Conservation (phyloP, 64 coral and sea anemone genomes). For the Cladopsammia gracilis region DNA sequence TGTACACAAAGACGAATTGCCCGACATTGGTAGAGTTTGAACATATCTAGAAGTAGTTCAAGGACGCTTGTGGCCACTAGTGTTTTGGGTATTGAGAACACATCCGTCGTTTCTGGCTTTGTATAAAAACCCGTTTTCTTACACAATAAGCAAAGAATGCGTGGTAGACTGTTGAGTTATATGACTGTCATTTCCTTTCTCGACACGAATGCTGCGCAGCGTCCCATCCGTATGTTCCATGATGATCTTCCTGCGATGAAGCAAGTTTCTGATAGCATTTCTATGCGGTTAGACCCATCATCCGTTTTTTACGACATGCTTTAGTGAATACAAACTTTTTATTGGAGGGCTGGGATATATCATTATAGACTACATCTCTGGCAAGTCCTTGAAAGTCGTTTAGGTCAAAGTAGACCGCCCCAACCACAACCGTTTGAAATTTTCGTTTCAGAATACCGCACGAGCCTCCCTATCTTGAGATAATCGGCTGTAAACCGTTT, state of each 20-base stretch:
- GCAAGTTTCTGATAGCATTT: not conserved
- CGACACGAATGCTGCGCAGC: not conserved
- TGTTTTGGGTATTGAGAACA: too few species aligned
- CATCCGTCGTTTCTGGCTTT: not conserved
- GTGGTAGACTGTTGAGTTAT: not conserved
- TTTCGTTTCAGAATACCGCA: not conserved
- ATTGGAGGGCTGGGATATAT: slow-evolving; percentile 1
- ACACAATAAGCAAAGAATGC: not conserved
- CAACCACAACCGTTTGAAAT: slow-evolving; percentile 1
- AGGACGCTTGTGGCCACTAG: too few species aligned
- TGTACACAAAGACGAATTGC: too few species aligned
- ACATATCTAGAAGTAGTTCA: too few species aligned
- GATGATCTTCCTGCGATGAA: not conserved
- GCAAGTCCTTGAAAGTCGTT: slow-evolving; percentile 2
- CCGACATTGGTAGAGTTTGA: too few species aligned
- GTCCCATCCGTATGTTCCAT: not conserved
- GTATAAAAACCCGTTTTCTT: not conserved
- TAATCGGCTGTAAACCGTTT: slow-evolving; percentile 18
- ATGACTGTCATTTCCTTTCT: not conserved
- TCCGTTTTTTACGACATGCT: not conserved
- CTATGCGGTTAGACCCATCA: not conserved
- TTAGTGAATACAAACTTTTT: not conserved
- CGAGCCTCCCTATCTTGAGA: slow-evolving; percentile 10
- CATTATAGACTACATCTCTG: slow-evolving; percentile 23
- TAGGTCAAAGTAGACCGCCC: slow-evolving; percentile 25